Conservation (phyloP, 2,113 vertebrate species). For the Dromiciops gliroides region DNA sequence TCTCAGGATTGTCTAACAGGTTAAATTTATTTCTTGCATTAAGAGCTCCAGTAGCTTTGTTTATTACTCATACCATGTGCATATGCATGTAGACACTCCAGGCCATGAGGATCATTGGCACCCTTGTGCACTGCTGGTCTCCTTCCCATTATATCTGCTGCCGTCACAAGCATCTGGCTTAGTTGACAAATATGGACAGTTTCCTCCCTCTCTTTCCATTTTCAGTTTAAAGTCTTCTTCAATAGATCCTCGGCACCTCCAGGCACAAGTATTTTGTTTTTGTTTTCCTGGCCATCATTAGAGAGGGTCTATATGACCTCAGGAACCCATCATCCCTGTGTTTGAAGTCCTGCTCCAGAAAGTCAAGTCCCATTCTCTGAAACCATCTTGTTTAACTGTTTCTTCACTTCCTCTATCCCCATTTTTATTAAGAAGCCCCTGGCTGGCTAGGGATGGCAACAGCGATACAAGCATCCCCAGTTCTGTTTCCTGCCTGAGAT, state of each 20-base stretch:
- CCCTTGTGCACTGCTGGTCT: not conserved
- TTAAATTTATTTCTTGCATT: not conserved
- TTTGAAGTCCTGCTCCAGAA: not conserved
- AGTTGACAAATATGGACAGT: not conserved
- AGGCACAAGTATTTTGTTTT: not conserved
- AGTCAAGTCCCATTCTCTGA: not conserved
- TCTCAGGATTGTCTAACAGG: not conserved
- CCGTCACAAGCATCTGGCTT: not conserved
- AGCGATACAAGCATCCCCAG: not conserved
- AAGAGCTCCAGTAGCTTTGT: not conserved
- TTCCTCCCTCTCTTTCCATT: not conserved
- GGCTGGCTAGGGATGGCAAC: not conserved
- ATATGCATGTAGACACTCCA: not conserved
- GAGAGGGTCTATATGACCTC: not conserved
- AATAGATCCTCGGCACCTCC: not conserved
- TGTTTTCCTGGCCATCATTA: not conserved
- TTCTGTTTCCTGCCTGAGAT: not conserved
- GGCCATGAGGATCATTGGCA: not conserved
- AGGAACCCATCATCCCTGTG: not conserved
- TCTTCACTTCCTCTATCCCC: not conserved
- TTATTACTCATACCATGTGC: not conserved
- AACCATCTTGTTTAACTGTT: not conserved
- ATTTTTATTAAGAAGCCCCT: not conserved
- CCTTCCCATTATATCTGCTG: not conserved
- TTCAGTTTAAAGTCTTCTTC: not conserved